Evolutionary conservation across 1,140 invertebrate genomes (phyloP), one percentile per base, ranked within the genome.

Genomic region (Archivesica marissinica): DNA sequence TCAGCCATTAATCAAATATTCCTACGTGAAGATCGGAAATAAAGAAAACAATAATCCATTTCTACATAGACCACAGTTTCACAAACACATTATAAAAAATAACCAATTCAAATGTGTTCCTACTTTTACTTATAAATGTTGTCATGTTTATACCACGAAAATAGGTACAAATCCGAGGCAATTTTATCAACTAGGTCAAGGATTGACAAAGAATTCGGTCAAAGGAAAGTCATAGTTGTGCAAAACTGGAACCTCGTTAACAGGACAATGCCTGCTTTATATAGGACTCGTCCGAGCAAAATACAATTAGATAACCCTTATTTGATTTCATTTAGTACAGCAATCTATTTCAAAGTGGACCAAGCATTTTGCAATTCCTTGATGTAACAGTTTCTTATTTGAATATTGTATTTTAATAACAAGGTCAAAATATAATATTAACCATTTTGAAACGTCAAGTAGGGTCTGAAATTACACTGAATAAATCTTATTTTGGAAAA

Each of bases 231-330:
- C 33, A 66, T n/a, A 38, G 9, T 66, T 66, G 38, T 66, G 4
- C 35, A 66, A 66, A 41, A 38, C 35, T 38, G 39, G 6, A 38
- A 66, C 30, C 33, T 61, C 25, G 6, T 28, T 28, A 28, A 61
- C 59, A 61, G 59, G 4, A 30, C 25, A 61, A 28, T 28, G 7
- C 25, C 11, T 28, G 9, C 2, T 66, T 38, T 38, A 66, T 66
- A 66, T 15, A 66, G 61, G 33, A 38, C 33, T 66, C 33, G 35
- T 2, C 38, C 39, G 61, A 38, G 33, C 61, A 35, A 38, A 38
- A 66, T 38, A 66, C 61, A 66, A 38, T 38, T 66, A 66, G 61
- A 66, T 66, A 35, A 41, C 61, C 61, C 61, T 66, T 66, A 66
- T 38, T 38, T 66, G 61, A 38, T 35, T 38, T 38, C n/a, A 38